phyloP scores from a whole-genome alignment of 1,140 invertebrate genomes.

The Calephelis nemesis region DNA sequence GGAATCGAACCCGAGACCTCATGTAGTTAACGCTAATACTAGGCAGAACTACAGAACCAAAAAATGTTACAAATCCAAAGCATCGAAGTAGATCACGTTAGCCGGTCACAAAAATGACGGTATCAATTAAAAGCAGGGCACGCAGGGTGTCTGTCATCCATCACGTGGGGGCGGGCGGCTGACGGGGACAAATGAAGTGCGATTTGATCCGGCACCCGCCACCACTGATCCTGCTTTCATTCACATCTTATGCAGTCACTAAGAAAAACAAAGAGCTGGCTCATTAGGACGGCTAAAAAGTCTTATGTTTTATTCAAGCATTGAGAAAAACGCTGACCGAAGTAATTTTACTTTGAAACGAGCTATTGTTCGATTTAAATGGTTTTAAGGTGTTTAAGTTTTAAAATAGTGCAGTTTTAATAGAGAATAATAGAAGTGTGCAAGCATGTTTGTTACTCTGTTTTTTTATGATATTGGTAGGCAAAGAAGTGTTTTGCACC shows the following conservation, averaged over 20 bases:
- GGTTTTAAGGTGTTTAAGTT: conserved; percentile 30
- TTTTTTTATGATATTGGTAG: too few species aligned
- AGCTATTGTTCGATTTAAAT: conserved; percentile 66
- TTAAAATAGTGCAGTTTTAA: neutral
- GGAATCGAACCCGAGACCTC: too few species aligned
- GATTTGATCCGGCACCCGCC: conserved; percentile 63
- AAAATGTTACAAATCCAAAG: conserved; percentile 27
- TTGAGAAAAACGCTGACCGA: conserved; percentile 60
- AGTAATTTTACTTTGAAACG: conserved; percentile 75
- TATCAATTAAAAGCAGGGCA: conserved; percentile 70
- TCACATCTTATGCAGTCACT: conserved; percentile 71
- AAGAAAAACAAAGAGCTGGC: conserved; percentile 66
- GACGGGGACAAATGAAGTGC: conserved; percentile 76
- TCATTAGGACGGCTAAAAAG: conserved; percentile 71
- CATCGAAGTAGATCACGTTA: conserved; percentile 39
- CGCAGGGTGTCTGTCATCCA: conserved; percentile 41
- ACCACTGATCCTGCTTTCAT: conserved; percentile 64
- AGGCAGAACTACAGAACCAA: neutral
- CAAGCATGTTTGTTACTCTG: too few species aligned
- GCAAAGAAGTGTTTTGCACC: too few species aligned
- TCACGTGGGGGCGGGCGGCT: conserved; percentile 39
- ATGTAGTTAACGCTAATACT: too few species aligned
- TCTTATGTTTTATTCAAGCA: conserved; percentile 75
- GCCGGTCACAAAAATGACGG: conserved; percentile 57
- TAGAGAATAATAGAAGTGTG: too few species aligned